Percentiles rank a stretch among this genome's conserved stretches.
Conservation (phyloP, 1,140 invertebrate genomes). For the Acromyrmex charruanus region DNA sequence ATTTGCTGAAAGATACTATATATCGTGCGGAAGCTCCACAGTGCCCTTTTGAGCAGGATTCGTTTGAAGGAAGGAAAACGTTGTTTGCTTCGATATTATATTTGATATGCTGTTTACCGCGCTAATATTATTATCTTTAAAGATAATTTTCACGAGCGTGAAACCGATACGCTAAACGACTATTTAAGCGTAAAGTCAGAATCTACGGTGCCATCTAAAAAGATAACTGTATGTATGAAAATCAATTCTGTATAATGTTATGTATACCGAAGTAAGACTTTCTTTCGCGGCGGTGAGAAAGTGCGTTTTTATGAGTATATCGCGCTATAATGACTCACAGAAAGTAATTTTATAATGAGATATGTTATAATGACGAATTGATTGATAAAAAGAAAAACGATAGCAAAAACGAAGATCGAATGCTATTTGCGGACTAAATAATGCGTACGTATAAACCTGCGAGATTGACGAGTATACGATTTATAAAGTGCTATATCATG, state of each 20-base stretch:
- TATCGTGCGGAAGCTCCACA: not conserved
- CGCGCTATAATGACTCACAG: not conserved
- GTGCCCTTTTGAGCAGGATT: not conserved
- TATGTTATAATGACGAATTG: not conserved
- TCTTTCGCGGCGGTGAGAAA: not conserved
- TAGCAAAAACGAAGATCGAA: not conserved
- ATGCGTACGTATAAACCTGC: not conserved
- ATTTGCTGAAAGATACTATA: not conserved
- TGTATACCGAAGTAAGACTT: not conserved
- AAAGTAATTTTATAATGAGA: slow-evolving; percentile 2
- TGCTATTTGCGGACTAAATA: slow-evolving; percentile 20
- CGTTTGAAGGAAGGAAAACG: not conserved
- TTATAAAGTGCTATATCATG: not conserved
- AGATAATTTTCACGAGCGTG: not conserved
- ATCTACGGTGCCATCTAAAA: slow-evolving; percentile 35
- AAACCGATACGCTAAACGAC: slow-evolving; percentile 15
- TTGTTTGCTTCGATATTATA: not conserved
- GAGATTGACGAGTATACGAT: not conserved
- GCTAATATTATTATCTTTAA: slow-evolving; percentile 20
- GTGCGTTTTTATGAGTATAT: slow-evolving; percentile 1
- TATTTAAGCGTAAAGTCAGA: slow-evolving; percentile 25
- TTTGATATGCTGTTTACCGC: slow-evolving; percentile 6
- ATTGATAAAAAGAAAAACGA: not conserved
- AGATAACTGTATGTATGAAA: not conserved
- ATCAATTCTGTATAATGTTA: slow-evolving; percentile 27